These are phyloP conservation scores for Xenopus borealis DNA, from an alignment of 2,113 vertebrate species.

Conservation along the genomic window DNA sequence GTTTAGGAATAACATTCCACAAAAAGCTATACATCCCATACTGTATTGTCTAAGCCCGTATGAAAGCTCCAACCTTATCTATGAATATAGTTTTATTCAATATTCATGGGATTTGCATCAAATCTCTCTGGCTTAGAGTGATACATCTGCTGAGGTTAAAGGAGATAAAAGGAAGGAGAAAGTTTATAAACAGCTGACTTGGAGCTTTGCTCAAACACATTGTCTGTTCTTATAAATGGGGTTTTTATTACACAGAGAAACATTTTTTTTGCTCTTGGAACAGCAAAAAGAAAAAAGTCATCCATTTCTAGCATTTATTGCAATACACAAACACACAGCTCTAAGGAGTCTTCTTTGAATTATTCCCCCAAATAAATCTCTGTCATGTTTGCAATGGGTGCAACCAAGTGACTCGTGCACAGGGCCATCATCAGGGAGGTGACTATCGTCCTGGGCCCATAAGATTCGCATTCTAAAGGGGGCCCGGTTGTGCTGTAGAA, in stretches of 20 bases:
- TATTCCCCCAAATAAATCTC: conserved; percentile 8
- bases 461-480: too few species aligned
- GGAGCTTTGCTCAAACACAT: not conserved
- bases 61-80: too few species aligned
- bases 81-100: too few species aligned
- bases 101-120: too few species aligned
- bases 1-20: too few species aligned
- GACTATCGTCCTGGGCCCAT: too few species aligned
- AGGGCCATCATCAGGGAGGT: not conserved
- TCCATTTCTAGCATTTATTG: not conserved
- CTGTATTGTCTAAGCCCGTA: too few species aligned
- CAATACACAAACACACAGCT: not conserved
- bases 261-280: not conserved
- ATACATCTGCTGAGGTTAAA: too few species aligned
- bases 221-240: not conserved
- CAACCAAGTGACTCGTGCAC: conserved; percentile 4
- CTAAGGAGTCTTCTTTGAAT: not conserved
- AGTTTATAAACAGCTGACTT: not conserved
- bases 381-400: not conserved
- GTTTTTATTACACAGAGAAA: not conserved
- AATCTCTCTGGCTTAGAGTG: too few species aligned
- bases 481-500: too few species aligned
- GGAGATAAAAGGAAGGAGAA: not conserved
- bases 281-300: not conserved
- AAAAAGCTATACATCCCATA: too few species aligned